Evolutionary conservation across 1,140 invertebrate species (phyloP).

Genomic region (Lysiphlebus fabarum): DNA sequence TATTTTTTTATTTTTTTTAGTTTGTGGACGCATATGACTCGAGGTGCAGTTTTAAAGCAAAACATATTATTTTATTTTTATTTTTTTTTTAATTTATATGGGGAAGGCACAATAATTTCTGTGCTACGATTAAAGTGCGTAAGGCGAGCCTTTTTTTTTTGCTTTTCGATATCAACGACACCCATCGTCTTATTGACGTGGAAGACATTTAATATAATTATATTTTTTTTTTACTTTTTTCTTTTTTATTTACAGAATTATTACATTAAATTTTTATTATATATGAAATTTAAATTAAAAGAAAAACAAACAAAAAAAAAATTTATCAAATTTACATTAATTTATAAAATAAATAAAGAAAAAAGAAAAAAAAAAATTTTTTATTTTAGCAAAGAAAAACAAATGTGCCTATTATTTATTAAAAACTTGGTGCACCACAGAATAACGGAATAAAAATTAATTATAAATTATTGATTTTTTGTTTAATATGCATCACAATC

Average conservation of each 20-base stretch:
- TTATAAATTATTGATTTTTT: constrained; percentile 7
- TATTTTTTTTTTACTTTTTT: constrained; percentile 24
- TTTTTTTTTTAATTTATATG: constrained; percentile 25
- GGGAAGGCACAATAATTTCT: constrained; percentile 42
- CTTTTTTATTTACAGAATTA: constrained; percentile 4
- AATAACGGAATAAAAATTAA: constrained; percentile 47
- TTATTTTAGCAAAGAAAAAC: constrained; percentile 27
- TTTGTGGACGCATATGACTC: too few species aligned
- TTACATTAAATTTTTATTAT: neutral
- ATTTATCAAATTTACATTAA: neutral
- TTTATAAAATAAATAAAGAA: constrained; percentile 18
- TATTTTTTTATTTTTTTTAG: too few species aligned
- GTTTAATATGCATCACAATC: constrained; percentile 28
- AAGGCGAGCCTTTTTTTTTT: constrained; percentile 30
- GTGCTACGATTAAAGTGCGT: constrained; percentile 34
- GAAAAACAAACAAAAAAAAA: neutral
- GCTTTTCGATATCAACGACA: constrained; percentile 16
- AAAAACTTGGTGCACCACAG: constrained; percentile 42
- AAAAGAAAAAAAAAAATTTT: constrained; percentile 29
- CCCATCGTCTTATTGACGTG: constrained; percentile 14
- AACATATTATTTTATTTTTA: too few species aligned
- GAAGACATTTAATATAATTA: constrained; percentile 31
- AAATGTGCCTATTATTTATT: constrained; percentile 25
- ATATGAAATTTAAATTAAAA: neutral
- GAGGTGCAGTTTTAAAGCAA: too few species aligned